Conservation (phyloP, 2,797 vertebrate genomes). For the Sebastiscus albofasciatus region DNA sequence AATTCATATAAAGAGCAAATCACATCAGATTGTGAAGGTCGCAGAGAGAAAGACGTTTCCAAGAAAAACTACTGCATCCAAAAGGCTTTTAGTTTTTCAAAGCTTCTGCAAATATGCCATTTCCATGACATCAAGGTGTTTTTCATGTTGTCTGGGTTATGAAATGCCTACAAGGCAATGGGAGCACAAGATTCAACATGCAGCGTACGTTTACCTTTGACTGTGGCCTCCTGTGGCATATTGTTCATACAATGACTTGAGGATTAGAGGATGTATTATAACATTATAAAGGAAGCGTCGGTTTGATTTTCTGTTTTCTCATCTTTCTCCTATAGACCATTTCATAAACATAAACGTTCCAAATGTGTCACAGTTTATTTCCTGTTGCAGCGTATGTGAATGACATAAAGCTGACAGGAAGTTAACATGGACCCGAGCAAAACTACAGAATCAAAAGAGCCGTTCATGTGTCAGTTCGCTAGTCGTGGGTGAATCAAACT, state of each 20-base stretch:
- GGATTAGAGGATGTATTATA: neutral
- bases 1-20: constrained; percentile 12
- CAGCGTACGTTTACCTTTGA: neutral
- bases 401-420: neutral
- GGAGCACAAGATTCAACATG: neutral
- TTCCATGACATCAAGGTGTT: neutral
- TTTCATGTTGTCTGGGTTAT: neutral
- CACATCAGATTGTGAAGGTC: neutral
- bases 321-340: neutral
- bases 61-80: neutral
- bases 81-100: neutral
- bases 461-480: neutral
- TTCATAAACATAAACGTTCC: neutral
- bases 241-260: neutral
- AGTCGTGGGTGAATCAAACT: neutral
- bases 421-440: neutral
- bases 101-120: neutral
- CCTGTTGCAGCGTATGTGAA: neutral
- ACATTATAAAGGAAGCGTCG: neutral
- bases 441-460: neutral
- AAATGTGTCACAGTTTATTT: neutral
- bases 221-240: neutral
- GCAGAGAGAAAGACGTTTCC: neutral
- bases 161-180: neutral
- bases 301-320: neutral